Percentiles rank a stretch among this genome's conserved stretches.
Conservation (phyloP, 1,140 invertebrate genomes). For the Helicorthomorpha holstii region DNA sequence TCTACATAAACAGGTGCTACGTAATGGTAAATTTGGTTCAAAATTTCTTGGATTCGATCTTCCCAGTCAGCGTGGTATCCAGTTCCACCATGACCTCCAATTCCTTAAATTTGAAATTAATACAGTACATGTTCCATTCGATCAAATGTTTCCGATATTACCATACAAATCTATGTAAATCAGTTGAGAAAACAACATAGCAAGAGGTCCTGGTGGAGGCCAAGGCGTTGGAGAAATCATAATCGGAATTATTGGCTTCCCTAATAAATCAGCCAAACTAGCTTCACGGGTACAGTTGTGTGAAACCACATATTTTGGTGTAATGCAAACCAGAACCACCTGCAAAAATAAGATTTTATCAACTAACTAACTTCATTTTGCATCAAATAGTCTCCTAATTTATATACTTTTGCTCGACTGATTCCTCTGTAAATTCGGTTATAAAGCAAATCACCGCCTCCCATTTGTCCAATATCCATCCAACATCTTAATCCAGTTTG, state of each 20-base stretch:
- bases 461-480: slow-evolving; percentile 32
- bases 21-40: not conserved
- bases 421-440: slow-evolving; percentile 29
- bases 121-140: slow-evolving; percentile 5
- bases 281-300: slow-evolving; percentile 28
- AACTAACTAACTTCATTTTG: not conserved
- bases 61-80: slow-evolving; percentile 28
- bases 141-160: too few species aligned
- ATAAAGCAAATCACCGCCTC: slow-evolving; percentile 28
- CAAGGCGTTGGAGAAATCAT: slow-evolving; percentile 25
- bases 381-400: not conserved
- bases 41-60: slow-evolving; percentile 1
- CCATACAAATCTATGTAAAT: slow-evolving; percentile 31
- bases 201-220: slow-evolving; percentile 31
- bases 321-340: slow-evolving; percentile 27
- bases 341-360: slow-evolving; percentile 12
- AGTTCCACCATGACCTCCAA: slow-evolving; percentile 31
- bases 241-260: slow-evolving; percentile 30
- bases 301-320: slow-evolving; percentile 28
- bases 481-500: slow-evolving; percentile 28
- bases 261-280: slow-evolving; percentile 27
- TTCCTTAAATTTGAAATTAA: slow-evolving; percentile 17
- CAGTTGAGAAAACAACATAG: slow-evolving; percentile 27
- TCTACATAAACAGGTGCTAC: slow-evolving; percentile 1
- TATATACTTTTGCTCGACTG: slow-evolving; percentile 17